Evolutionary conservation across 2,888 invertebrate genomes (phyloP), one percentile per base, ranked within the genome.

Genomic region (Sussaba pulchella): DNA sequence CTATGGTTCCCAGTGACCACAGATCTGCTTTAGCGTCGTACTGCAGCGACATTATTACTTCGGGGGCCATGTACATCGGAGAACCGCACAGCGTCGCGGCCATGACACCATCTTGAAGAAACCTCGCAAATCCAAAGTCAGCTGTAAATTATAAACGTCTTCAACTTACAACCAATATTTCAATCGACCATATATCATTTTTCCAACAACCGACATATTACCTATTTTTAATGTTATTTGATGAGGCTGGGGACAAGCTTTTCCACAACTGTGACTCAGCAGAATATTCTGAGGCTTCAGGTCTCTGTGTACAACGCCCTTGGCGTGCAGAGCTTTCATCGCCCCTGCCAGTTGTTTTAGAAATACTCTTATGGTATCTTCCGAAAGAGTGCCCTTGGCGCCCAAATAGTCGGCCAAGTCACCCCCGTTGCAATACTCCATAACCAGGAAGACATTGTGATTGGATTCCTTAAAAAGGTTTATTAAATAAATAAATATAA

Each of bases 381-480:
- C 99, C 93, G 98, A 99, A 52, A 99, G 94, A 59, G 98, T 98
- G 78, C 98, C 98, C 93, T 99, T 99, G 61, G 96, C 95, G 91
- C 95, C 95, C 85, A 99, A 94, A 93, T 99, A 99, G 94, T 99
- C 99, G 19, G 99, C 99, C 92, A 99, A 94, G 93, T 99, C 99
- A 21, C 99, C 99, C 63, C 99, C 99, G 94, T 99, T 99, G 94
- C 99, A 99, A 93, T 98, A 99, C 97, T 99, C 99, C 99, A 99
- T 99, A 88, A 99, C 98, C 89, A 99, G 95, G 94, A 96, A 99
- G 85, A 99, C 99, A 93, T 98, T 97, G 88, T 97, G 96, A 84
- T 96, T 94, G 78, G 98, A 98, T 94, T 99, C 99, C 95, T 95
- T 90, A 72, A 93, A 92, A 78, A 63, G 79, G n/a, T n/a, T n/a